Evolutionary conservation across 2,113 vertebrate species (phyloP), one percentile per base, ranked within the genome.

Genomic region (Archocentrus centrarchus): DNA sequence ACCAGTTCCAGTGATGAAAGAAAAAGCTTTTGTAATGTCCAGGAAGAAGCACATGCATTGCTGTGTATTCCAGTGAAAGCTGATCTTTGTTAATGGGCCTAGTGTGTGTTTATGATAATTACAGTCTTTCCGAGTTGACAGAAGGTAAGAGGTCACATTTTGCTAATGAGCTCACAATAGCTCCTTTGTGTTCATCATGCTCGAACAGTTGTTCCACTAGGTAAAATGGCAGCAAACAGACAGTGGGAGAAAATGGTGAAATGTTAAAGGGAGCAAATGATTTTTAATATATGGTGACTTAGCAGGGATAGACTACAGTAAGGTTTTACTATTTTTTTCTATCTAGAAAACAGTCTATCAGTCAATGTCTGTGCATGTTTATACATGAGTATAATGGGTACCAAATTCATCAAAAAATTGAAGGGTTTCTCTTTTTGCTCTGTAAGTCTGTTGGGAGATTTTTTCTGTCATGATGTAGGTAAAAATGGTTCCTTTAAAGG

Each of bases 91-190:
- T 91, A 88, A 84, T 86, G 47, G 81, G 62, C 75, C 35, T 17
- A 61, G 37, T n/a, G 17, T 78, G 59, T 82, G 68, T 89, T 93
- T 90, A 87, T 83, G 86, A 77, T 91, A 91, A 91, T 92, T 90
- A 87, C 64, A 22, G 58, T 63, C 59, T 88, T 87, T 85, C 75
- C 79, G 77, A 76, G 82, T 22, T 86, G 83, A 93, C 82, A 90
- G 80, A 44, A 63, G 88, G 88, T 89, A 50, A 90, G 47, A 91
- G 87, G 86, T 93, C 85, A 79, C 15, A 75, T 47, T 61, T 60
- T 81, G 79, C 75, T 89, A 88, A 91, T 89, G 79, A 83, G 32
- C 79, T 88, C 85, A 88, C 89, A 89, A 90, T 77, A 57, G 63
- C 62, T 41, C 73, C 44, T 82, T 84, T 82, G 86, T 86, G 37